Evolutionary conservation across 30 jellyfish, hydroid and myxozoan genomes (phyloP).

Genomic region (Chrysaora quinquecirrha): DNA sequence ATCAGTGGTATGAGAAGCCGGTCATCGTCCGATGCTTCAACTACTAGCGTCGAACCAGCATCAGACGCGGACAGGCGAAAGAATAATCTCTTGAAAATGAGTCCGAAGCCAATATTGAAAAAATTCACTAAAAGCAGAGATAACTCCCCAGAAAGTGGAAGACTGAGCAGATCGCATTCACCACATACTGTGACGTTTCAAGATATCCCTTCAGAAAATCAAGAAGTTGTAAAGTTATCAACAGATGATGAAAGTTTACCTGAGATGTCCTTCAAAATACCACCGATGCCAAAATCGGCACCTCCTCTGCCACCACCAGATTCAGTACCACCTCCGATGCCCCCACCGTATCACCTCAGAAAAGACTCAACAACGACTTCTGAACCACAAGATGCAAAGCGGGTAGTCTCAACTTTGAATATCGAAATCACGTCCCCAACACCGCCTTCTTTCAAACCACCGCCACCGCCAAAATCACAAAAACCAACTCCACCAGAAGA

Average conservation of each 20-base stretch:
- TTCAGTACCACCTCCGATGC: slow-evolving; percentile 39
- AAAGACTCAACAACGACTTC: not conserved
- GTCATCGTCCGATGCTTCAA: slow-evolving; percentile 74
- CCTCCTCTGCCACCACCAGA: slow-evolving; percentile 38
- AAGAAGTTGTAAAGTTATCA: slow-evolving; percentile 33
- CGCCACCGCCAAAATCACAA: not conserved
- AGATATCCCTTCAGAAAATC: slow-evolving; percentile 2
- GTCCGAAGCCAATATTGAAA: slow-evolving; percentile 64
- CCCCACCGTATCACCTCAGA: slow-evolving; percentile 28
- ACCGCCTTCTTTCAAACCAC: slow-evolving; percentile 16
- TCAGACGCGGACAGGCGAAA: not conserved
- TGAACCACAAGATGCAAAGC: not conserved
- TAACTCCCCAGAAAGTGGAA: not conserved
- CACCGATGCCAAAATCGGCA: slow-evolving; percentile 37
- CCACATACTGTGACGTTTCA: slow-evolving; percentile 55
- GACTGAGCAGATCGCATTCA: slow-evolving; percentile 44
- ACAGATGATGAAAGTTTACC: slow-evolving; percentile 48
- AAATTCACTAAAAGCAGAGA: not conserved
- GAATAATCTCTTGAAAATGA: slow-evolving; percentile 1
- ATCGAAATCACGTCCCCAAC: slow-evolving; percentile 8
- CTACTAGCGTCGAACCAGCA: slow-evolving; percentile 46
- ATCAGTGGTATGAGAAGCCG: slow-evolving; percentile 80
- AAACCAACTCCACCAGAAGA: not conserved
- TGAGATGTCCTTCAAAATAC: slow-evolving; percentile 28
- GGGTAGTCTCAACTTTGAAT: not conserved